phyloP scores from a whole-genome alignment of 2,113 vertebrate genomes.

The Thymallus thymallus region DNA sequence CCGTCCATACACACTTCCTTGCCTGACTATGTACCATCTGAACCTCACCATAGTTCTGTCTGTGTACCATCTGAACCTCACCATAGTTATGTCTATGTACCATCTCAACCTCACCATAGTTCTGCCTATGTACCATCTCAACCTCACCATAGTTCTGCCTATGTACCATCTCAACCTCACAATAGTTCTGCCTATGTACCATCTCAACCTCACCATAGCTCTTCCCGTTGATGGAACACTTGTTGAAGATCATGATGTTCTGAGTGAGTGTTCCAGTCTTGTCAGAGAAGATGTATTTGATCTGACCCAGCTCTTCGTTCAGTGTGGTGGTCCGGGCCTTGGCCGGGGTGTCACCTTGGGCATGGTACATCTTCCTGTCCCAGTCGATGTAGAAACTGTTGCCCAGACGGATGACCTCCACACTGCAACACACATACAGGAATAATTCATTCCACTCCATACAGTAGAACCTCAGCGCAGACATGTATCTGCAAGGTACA shows the following conservation, averaged over 20 bases:
- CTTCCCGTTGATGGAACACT: slow-evolving; percentile 90
- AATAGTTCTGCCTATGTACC: no score
- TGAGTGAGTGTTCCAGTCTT: slow-evolving; percentile 97
- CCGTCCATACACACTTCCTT: no score
- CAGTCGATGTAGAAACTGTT: slow-evolving; percentile 98
- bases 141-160: no score
- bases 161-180: no score
- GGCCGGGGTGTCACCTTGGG: slow-evolving; percentile 77
- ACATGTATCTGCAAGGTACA: not conserved
- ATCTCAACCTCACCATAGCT: slow-evolving; percentile 76
- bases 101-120: no score
- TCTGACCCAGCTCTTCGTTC: slow-evolving; percentile 95
- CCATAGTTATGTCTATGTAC: no score
- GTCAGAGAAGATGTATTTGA: slow-evolving; percentile 95
- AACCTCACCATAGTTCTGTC: no score
- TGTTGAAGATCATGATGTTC: slow-evolving; percentile 97
- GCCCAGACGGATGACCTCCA: slow-evolving; percentile 94
- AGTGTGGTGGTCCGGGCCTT: slow-evolving; percentile 92
- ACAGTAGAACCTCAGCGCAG: slow-evolving; percentile 35
- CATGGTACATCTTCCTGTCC: slow-evolving; percentile 92
- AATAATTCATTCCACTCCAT: slow-evolving; percentile 31
- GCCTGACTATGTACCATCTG: no score
- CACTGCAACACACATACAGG: slow-evolving; percentile 62
- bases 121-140: no score
- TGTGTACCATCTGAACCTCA: no score